Evolutionary conservation across 2,888 invertebrate genomes (phyloP).

Genomic region (Frankliniella fusca): DNA sequence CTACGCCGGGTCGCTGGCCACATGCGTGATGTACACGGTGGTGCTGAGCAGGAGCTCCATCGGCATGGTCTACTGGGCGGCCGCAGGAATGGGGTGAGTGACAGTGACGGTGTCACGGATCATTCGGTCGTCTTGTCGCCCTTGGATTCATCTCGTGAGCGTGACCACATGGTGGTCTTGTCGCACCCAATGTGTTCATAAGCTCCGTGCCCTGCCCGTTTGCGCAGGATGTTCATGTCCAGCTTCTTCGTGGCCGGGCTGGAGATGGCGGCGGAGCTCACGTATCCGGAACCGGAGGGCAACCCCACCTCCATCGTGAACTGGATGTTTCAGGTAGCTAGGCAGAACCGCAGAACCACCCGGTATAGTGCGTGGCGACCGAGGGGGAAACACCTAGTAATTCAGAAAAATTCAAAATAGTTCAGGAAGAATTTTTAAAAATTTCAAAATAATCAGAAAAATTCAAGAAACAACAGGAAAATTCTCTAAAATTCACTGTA

Average conservation of each 20-base stretch:
- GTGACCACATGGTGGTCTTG: neutral
- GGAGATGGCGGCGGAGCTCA: constrained; percentile 39
- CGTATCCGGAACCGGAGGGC: constrained; percentile 39
- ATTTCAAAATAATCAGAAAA: too few species aligned
- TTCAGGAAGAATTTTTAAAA: too few species aligned
- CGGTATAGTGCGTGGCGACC: too few species aligned
- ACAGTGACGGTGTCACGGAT: neutral
- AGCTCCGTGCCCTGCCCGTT: neutral
- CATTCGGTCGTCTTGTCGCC: too few species aligned
- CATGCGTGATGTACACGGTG: neutral
- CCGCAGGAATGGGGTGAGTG: constrained; percentile 3
- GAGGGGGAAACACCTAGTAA: too few species aligned
- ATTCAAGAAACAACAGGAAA: too few species aligned
- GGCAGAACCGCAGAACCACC: too few species aligned
- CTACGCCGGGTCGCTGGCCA: constrained; percentile 11
- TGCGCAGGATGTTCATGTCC: constrained; percentile 37
- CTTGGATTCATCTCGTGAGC: too few species aligned
- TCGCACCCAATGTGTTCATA: neutral
- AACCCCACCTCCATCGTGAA: constrained; percentile 34
- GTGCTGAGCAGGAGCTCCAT: constrained; percentile 7
- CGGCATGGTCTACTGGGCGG: neutral
- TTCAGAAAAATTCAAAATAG: too few species aligned
- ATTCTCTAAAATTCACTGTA: too few species aligned
- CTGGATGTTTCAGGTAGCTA: constrained; percentile 2
- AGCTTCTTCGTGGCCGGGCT: constrained; percentile 38